Conservation (phyloP, 1,140 invertebrate genomes). For the Hylaeus anthracinus region DNA sequence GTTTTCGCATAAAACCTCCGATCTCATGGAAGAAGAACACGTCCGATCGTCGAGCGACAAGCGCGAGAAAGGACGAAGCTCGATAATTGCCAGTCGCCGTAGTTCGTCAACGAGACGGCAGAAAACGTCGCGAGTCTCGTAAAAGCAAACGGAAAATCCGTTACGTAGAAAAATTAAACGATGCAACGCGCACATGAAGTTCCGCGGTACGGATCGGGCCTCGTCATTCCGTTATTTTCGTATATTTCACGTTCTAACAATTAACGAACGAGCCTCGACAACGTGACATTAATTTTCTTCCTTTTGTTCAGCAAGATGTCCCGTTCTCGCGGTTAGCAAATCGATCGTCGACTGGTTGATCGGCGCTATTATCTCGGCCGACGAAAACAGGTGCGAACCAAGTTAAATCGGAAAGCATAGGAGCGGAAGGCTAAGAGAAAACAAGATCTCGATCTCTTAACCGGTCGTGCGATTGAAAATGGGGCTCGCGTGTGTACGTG, state of each 20-base stretch:
- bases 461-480: conserved; percentile 50
- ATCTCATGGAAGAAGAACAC: background rate
- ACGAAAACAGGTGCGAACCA: conserved; percentile 12
- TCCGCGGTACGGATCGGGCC: no score
- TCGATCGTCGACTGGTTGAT: no score
- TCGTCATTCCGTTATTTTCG: no score
- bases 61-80: no score
- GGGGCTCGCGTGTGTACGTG: background rate
- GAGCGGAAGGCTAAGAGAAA: conserved; percentile 37
- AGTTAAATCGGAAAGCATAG: conserved; percentile 23
- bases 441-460: conserved; percentile 39
- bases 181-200: no score
- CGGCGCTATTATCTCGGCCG: background rate
- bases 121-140: background rate
- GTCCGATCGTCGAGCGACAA: background rate
- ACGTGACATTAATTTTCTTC: background rate
- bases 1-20: background rate
- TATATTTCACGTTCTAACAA: no score
- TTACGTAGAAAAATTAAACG: no score
- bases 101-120: background rate
- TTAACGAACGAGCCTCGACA: no score
- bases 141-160: no score
- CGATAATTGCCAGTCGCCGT: background rate
- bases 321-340: no score
- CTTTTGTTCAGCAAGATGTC: background rate